Evolutionary conservation across 2,113 vertebrate species (phyloP), one percentile per base, ranked within the genome.

Genomic region (Ptilorrhoa leucosticta): DNA sequence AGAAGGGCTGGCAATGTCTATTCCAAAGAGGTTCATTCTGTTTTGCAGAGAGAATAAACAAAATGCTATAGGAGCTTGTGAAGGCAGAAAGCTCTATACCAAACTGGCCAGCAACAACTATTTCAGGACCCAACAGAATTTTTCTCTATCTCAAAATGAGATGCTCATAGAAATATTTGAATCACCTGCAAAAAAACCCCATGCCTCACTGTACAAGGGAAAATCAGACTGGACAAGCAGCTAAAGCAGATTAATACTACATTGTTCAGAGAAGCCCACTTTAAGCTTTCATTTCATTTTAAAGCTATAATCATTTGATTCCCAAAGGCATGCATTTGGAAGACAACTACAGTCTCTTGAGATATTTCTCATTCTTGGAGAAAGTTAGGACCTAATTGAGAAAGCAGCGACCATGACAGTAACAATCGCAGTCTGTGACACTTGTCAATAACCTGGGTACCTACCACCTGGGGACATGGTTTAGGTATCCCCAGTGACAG

Each of bases 41-140:
- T 73, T 94, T 80, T 86, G 71, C 58, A 83, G 70, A 39, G 86
- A 86, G 42, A 88, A 86, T 86, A 71, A 95, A 86, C 53, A 95
- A 93, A 90, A 90, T 83, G 39, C 27, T 65, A 50, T 7, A 80
- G 45, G 19, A 86, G n/a, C 26, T 72, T 48, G n/a, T 51, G 27
- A 12, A 85, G 33, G 66, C 63, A 93, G 64, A 87, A 87, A 80
- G 15, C 37, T 82, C 42, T 69, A 15, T 13, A 71, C 22, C 45
- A 80, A 78, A 65, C 54, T 39, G 66, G n/a, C 20, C 83, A 35
- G 58, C 28, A 86, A 65, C 39, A 86, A 73, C n/a, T 57, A 9
- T 21, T 71, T 42, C 22, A 75, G 48, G 31, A 56, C 42, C 17
- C 73, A 75, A 90, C 4, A 79, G 26, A 82, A 47, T 64, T 87